Percentiles rank a stretch among this genome's conserved stretches.
phyloP scores from a whole-genome alignment of 2,113 vertebrate species.

The Alligator sinensis region DNA sequence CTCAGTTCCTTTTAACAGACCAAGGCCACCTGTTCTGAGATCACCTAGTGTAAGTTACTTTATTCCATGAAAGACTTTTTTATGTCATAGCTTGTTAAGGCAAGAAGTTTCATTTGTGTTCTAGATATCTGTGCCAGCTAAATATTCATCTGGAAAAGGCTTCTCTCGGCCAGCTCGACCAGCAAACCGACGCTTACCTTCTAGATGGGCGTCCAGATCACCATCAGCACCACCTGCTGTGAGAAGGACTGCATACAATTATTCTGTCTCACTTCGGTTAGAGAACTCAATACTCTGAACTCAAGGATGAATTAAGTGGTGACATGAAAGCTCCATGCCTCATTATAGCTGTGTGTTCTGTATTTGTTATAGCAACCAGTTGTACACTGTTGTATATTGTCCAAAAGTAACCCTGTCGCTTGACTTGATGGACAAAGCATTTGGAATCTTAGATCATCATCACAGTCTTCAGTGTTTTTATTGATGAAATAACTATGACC shows the following conservation, averaged over 20 bases:
- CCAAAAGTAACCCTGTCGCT: conserved; percentile 43
- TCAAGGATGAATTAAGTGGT: conserved; percentile 30
- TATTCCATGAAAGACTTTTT: conserved; percentile 32
- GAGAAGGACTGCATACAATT: conserved; percentile 71
- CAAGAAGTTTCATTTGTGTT: conserved; percentile 66
- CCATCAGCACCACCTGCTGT: conserved; percentile 80
- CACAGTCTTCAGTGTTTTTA: conserved; percentile 90
- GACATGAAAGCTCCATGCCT: conserved; percentile 23
- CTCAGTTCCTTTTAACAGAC: conserved; percentile 55
- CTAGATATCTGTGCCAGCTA: conserved; percentile 74
- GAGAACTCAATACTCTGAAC: conserved; percentile 84
- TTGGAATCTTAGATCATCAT: conserved; percentile 70
- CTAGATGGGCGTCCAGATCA: conserved; percentile 91
- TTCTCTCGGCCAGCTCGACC: conserved; percentile 93
- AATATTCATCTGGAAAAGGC: conserved; percentile 80
- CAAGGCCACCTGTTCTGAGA: conserved; percentile 40
- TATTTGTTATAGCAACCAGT: conserved; percentile 51
- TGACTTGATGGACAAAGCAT: conserved; percentile 2
- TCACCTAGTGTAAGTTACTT: not conserved
- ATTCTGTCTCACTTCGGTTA: conserved; percentile 80
- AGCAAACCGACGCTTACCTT: conserved; percentile 91
- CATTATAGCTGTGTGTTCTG: conserved; percentile 24
- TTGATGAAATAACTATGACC: conserved; percentile 67
- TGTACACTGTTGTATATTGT: conserved; percentile 47
- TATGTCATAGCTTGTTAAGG: not conserved